Conservation (phyloP, 2,888 invertebrate species). For the Ophion ventricosus region DNA sequence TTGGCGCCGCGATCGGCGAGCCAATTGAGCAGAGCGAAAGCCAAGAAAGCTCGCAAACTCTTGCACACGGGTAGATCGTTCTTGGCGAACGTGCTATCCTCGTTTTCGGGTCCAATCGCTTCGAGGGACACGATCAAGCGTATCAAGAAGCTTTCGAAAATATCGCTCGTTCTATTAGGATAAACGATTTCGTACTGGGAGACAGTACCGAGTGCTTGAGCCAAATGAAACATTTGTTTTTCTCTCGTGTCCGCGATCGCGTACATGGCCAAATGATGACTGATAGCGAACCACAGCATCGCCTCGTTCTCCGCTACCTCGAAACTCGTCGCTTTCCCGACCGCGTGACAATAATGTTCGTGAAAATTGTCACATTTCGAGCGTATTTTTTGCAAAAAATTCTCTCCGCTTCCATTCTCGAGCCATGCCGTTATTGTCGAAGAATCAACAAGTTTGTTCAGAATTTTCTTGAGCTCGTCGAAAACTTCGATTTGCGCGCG, state of each 20-base stretch:
- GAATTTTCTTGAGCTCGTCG: slow-evolving; percentile 68
- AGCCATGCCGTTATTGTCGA: slow-evolving; percentile 71
- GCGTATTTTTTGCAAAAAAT: slow-evolving; percentile 70
- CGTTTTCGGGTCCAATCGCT: slow-evolving; percentile 64
- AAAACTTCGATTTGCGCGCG: slow-evolving; percentile 73
- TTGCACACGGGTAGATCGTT: slow-evolving; percentile 66
- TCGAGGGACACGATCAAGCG: slow-evolving; percentile 73
- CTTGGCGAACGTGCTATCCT: slow-evolving; percentile 72
- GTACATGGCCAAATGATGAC: slow-evolving; percentile 75
- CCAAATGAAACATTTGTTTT: slow-evolving; percentile 72
- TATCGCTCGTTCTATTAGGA: slow-evolving; percentile 53
- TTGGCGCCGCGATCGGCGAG: slow-evolving; percentile 54
- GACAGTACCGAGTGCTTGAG: slow-evolving; percentile 71
- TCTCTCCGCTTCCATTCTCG: slow-evolving; percentile 64
- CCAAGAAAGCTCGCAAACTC: slow-evolving; percentile 78
- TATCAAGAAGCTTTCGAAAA: slow-evolving; percentile 66
- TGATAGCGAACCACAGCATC: slow-evolving; percentile 72
- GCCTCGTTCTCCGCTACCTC: slow-evolving; percentile 38
- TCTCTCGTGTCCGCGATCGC: slow-evolving; percentile 68
- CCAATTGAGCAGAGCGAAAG: slow-evolving; percentile 76
- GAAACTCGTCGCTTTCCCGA: slow-evolving; percentile 29
- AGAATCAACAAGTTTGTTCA: slow-evolving; percentile 55
- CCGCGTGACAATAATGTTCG: slow-evolving; percentile 64
- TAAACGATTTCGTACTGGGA: slow-evolving; percentile 72
- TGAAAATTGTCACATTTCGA: slow-evolving; percentile 59